These are phyloP conservation scores for Harmothoe impar DNA, from an alignment of 2,888 invertebrate species.

Conservation along the genomic window DNA sequence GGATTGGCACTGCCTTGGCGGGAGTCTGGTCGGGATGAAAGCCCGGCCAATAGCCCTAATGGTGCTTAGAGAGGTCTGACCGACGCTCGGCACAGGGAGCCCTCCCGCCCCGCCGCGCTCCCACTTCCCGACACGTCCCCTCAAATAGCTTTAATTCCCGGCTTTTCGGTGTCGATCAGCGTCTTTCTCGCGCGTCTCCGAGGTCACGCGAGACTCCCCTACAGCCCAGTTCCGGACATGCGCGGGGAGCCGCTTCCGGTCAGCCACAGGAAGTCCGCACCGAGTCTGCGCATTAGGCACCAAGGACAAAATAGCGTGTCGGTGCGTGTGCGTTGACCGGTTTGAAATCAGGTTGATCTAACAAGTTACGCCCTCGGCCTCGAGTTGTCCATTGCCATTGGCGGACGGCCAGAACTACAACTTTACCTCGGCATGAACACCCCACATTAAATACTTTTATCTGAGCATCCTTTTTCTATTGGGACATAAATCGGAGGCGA, in stretches of 20 bases:
- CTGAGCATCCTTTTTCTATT: too few species aligned
- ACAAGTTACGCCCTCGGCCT: conserved; percentile 15
- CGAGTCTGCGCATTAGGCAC: conserved; percentile 49
- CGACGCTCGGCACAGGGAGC: background rate
- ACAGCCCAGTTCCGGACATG: conserved; percentile 22
- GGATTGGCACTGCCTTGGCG: background rate
- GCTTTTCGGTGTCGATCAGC: conserved; percentile 54
- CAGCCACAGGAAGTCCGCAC: conserved; percentile 36
- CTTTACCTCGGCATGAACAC: background rate
- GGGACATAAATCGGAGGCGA: too few species aligned
- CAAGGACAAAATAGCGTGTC: conserved; percentile 49
- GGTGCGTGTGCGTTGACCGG: background rate
- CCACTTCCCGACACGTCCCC: background rate
- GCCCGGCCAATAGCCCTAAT: conserved; percentile 50
- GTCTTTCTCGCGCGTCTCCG: conserved; percentile 44
- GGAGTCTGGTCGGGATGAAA: conserved; percentile 27
- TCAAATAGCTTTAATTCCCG: conserved; percentile 50
- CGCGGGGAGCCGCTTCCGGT: conserved; percentile 55
- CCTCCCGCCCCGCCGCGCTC: background rate
- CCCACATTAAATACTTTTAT: background rate
- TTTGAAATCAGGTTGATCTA: conserved; percentile 45
- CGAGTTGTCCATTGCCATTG: background rate
- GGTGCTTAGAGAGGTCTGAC: conserved; percentile 49
- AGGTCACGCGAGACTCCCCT: conserved; percentile 46
- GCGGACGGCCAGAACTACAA: background rate